A percentile compares a stretch with the other conserved stretches of the same genome.
Evolutionary conservation across 2,113 vertebrate species (phyloP).

Genomic region (Edolisoma coerulescens): DNA sequence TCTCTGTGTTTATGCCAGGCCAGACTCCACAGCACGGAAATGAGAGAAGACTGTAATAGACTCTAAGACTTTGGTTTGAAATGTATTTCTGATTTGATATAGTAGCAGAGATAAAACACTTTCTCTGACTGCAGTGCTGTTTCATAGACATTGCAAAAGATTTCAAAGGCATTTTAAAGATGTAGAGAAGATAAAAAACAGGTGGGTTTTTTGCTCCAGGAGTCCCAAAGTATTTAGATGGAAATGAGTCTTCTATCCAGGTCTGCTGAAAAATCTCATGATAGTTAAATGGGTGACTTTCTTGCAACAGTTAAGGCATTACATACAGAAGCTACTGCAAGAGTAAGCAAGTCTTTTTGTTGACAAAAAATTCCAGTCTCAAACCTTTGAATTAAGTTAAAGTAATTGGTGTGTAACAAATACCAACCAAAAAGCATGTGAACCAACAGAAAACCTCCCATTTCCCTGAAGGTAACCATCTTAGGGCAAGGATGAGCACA

Average conservation of each 20-base stretch:
- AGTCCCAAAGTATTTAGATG: background rate
- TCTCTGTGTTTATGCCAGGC: background rate
- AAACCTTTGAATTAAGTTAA: background rate
- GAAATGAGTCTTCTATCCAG: background rate
- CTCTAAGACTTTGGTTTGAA: background rate
- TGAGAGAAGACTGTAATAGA: background rate
- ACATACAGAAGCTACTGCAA: background rate
- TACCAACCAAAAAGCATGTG: background rate
- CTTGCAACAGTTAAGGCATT: background rate
- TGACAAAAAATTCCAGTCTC: background rate
- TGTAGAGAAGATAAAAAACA: background rate
- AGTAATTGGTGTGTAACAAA: background rate
- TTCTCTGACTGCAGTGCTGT: background rate
- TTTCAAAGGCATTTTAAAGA: background rate
- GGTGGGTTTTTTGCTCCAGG: accelerated
- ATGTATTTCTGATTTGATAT: background rate
- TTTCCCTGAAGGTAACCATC: background rate
- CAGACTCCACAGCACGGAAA: background rate
- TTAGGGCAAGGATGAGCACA: accelerated
- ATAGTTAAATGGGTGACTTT: background rate
- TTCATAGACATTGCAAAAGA: background rate
- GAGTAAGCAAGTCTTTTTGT: background rate
- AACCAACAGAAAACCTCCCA: background rate
- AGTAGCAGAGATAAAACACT: background rate
- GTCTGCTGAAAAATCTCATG: background rate